Conservation (phyloP, 2,113 vertebrate species). For the Macquaria australasica region DNA sequence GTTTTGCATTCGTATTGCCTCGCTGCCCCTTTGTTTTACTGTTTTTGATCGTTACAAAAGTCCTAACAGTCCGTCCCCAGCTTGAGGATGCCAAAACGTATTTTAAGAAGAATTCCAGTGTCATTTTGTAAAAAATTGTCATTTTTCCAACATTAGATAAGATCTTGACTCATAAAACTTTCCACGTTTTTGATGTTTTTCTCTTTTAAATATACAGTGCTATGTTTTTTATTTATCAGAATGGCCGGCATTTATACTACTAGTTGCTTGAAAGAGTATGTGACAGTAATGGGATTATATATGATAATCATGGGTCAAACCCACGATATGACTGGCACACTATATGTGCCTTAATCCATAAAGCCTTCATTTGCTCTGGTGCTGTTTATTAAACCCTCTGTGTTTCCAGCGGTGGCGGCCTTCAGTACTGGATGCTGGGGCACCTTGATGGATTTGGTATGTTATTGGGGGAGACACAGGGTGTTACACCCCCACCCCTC, state of each 20-base stretch:
- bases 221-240: not conserved
- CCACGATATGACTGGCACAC: constrained; percentile 5
- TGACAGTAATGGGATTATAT: constrained; percentile 54
- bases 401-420: constrained; percentile 54
- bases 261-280: not conserved
- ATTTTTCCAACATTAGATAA: not conserved
- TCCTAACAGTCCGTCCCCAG: not conserved
- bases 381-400: constrained; percentile 66
- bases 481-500: constrained; percentile 60
- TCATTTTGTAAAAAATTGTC: not conserved
- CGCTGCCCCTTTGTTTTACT: not conserved
- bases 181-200: not conserved
- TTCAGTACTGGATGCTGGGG: constrained; percentile 54
- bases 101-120: not conserved
- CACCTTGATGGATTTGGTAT: constrained; percentile 81
- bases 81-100: not conserved
- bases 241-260: not conserved
- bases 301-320: constrained; percentile 47
- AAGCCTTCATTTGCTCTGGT: constrained; percentile 46
- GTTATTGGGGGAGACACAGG: constrained; percentile 77
- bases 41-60: not conserved
- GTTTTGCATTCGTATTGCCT: not conserved
- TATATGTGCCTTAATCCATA: constrained; percentile 39
- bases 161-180: not conserved
- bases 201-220: not conserved